Percentiles rank a stretch among this genome's conserved stretches.
Conservation (phyloP, 2,113 vertebrate genomes). For the Sminthopsis crassicaudata region DNA sequence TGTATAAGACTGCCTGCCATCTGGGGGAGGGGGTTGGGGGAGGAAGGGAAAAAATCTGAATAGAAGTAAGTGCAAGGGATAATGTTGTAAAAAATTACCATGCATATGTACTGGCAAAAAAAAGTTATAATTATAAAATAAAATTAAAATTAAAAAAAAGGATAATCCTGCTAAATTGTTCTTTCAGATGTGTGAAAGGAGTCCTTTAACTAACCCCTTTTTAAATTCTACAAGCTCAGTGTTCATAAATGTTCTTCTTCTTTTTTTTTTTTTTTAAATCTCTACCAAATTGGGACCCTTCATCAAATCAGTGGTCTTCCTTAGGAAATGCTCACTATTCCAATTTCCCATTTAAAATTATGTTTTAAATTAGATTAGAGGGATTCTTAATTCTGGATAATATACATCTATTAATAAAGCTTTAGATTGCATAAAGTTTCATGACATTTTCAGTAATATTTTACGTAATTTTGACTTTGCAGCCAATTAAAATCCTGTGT, state of each 20-base stretch:
- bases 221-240: neutral
- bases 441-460: neutral
- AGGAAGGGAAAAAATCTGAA: too few relatives aligned
- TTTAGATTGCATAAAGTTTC: neutral
- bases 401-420: neutral
- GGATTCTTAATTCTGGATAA: neutral
- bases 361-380: neutral
- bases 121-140: too few relatives aligned
- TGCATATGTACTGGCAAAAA: too few relatives aligned
- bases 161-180: neutral
- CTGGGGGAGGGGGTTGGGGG: too few relatives aligned
- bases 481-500: neutral
- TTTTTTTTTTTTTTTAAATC: neutral
- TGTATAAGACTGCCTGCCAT: too few relatives aligned
- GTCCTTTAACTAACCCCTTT: neutral
- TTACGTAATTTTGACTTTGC: neutral
- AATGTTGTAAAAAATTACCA: too few relatives aligned
- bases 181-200: neutral
- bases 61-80: too few relatives aligned
- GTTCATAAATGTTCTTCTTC: neutral
- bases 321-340: neutral
- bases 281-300: neutral
- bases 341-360: neutral
- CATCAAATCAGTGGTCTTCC: neutral
- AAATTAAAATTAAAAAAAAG: too few relatives aligned